These are phyloP conservation scores for Ceryle rudis DNA, from an alignment of 2,797 vertebrate genomes.

Conservation along the genomic window DNA sequence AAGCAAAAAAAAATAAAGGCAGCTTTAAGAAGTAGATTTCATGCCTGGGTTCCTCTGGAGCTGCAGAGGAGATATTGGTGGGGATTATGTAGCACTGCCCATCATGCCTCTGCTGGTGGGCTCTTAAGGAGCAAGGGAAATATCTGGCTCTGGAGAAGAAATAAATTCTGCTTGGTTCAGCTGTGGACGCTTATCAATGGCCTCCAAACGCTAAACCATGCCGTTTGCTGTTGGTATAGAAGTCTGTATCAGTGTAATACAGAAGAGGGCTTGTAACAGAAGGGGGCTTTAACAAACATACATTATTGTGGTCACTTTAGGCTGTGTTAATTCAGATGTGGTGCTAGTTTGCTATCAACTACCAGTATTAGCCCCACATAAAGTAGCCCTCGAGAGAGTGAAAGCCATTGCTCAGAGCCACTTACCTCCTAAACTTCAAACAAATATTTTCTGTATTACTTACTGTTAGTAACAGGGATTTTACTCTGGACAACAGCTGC, in stretches of 20 bases:
- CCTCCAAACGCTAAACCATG: not conserved
- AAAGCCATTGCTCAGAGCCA: not conserved
- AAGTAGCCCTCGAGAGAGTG: not conserved
- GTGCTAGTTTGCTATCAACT: not conserved
- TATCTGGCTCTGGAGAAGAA: not conserved
- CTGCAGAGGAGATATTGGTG: not conserved
- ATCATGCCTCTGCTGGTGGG: fast-evolving
- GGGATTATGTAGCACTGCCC: not conserved
- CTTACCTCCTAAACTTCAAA: not conserved
- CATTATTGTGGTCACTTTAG: not conserved
- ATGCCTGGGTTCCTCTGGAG: not conserved
- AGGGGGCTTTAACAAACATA: not conserved
- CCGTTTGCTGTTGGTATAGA: not conserved
- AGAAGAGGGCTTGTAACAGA: not conserved
- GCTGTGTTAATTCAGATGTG: not conserved
- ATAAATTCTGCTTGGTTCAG: not conserved
- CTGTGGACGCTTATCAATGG: not conserved
- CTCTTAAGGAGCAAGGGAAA: not conserved
- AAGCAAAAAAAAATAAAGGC: not conserved
- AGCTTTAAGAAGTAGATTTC: not conserved
- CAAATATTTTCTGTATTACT: not conserved
- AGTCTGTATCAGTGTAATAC: not conserved
- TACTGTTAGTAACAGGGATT: not conserved
- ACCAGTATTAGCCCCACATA: not conserved
- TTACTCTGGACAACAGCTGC: not conserved